Percentiles rank a stretch among this genome's conserved stretches.
phyloP scores from a whole-genome alignment of 2,797 vertebrate species.

The Distichodus sexfasciatus region DNA sequence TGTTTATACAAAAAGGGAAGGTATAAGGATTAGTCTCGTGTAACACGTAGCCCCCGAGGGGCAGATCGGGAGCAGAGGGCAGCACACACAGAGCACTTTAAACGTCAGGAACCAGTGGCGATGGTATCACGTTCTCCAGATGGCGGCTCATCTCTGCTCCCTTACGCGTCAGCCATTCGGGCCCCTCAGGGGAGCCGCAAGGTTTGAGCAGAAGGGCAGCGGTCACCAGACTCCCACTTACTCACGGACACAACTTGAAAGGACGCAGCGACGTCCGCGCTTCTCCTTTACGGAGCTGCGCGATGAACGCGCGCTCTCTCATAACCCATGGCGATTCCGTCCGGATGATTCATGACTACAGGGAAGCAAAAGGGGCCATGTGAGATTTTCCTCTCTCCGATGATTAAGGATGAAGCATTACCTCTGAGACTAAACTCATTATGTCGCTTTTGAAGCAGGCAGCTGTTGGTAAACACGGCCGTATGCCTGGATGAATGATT shows the following conservation, averaged over 20 bases:
- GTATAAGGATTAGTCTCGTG: conserved; percentile 2
- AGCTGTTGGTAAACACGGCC: conserved; percentile 32
- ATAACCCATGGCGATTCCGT: background rate
- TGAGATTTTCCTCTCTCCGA: conserved; percentile 20
- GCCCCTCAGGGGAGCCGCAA: conserved; percentile 34
- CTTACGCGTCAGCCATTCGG: conserved; percentile 42
- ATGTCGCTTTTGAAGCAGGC: background rate
- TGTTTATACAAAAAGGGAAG: too few relatives aligned
- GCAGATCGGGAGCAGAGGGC: background rate
- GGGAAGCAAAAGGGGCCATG: background rate
- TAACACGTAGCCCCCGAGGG: background rate
- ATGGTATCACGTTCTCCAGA: conserved; percentile 54
- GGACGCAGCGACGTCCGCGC: background rate
- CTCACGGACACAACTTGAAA: conserved; percentile 23
- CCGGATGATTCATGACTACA: background rate
- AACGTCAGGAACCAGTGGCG: conserved; percentile 41
- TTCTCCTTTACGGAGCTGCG: background rate
- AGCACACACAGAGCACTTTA: conserved; percentile 28
- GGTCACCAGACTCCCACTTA: background rate
- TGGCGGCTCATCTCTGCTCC: conserved; percentile 45
- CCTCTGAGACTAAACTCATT: conserved; percentile 19
- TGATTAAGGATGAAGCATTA: conserved; percentile 21
- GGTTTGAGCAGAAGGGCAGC: conserved; percentile 9
- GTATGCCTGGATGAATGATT: background rate
- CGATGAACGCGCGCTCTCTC: conserved; percentile 10